These are phyloP conservation scores for Rhagonycha fulva DNA, from an alignment of 2,888 invertebrate genomes.

Conservation along the genomic window DNA sequence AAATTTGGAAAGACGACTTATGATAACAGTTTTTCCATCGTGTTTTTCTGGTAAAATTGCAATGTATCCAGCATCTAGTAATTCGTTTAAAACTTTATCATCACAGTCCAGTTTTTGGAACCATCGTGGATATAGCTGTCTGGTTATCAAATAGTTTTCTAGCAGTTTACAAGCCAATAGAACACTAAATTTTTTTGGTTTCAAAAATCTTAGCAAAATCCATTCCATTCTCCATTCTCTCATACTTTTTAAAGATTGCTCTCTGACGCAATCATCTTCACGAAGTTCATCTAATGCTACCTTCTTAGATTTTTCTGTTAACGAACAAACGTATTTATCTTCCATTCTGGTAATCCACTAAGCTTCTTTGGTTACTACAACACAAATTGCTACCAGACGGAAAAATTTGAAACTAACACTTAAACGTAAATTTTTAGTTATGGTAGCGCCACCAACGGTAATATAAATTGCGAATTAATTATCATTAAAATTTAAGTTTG, in stretches of 20 bases:
- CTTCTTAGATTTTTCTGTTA: slow-evolving; percentile 44
- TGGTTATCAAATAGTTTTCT: slow-evolving; percentile 82
- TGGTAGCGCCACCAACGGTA: no score
- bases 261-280: no score
- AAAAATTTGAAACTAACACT: no score
- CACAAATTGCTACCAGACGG: no score
- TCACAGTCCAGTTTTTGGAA: slow-evolving; percentile 80
- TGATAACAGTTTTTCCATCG: slow-evolving; percentile 76
- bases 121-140: slow-evolving; percentile 85
- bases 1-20: slow-evolving; percentile 74
- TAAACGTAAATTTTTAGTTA: no score
- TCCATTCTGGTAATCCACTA: slow-evolving; percentile 9
- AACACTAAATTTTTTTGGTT: slow-evolving; percentile 64
- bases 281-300: no score
- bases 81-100: slow-evolving; percentile 78
- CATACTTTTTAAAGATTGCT: no score
- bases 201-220: no score
- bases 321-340: slow-evolving; percentile 51
- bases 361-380: no score
- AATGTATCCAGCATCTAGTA: slow-evolving; percentile 80
- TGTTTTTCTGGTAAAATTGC: slow-evolving; percentile 77
- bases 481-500: no score
- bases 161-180: slow-evolving; percentile 85
- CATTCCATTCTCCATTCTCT: no score
- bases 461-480: no score